Evolutionary conservation across 2,797 vertebrate species (phyloP).

Genomic region (Arnoldichthys spilopterus): DNA sequence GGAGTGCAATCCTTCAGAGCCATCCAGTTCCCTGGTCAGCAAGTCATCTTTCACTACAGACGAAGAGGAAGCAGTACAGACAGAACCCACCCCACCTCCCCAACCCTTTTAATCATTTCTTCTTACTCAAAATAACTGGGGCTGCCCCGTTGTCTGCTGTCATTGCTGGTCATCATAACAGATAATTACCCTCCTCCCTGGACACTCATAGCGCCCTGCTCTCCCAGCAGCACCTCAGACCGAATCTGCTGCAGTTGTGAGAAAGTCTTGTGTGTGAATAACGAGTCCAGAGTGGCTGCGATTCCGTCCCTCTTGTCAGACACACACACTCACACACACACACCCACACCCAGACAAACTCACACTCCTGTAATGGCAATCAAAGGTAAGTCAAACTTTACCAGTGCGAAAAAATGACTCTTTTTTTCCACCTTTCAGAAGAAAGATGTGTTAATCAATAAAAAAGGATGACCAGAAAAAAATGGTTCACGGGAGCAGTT

Average conservation of each 20-base stretch:
- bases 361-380: conserved; percentile 65
- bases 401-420: conserved; percentile 57
- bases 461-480: conserved; percentile 62
- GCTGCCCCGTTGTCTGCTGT: conserved; percentile 76
- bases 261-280: conserved; percentile 73
- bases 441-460: conserved; percentile 76
- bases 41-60: conserved; percentile 71
- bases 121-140: conserved; percentile 77
- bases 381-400: conserved; percentile 76
- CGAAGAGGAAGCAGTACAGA: conserved; percentile 73
- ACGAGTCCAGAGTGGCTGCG: conserved; percentile 76
- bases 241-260: conserved; percentile 69
- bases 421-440: conserved; percentile 60
- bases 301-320: conserved; percentile 66
- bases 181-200: conserved; percentile 79
- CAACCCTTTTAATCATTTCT: conserved; percentile 68
- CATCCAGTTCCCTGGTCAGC: conserved; percentile 66
- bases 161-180: conserved; percentile 79
- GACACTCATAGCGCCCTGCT: conserved; percentile 67
- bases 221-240: conserved; percentile 71
- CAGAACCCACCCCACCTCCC: conserved; percentile 28
- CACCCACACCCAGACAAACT: conserved; percentile 34
- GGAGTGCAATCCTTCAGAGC: conserved; percentile 70
- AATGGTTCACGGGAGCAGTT: conserved; percentile 66
- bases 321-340: conserved; percentile 1